Conservation (phyloP, 2,888 invertebrate genomes). For the Iphiclides podalirius region DNA sequence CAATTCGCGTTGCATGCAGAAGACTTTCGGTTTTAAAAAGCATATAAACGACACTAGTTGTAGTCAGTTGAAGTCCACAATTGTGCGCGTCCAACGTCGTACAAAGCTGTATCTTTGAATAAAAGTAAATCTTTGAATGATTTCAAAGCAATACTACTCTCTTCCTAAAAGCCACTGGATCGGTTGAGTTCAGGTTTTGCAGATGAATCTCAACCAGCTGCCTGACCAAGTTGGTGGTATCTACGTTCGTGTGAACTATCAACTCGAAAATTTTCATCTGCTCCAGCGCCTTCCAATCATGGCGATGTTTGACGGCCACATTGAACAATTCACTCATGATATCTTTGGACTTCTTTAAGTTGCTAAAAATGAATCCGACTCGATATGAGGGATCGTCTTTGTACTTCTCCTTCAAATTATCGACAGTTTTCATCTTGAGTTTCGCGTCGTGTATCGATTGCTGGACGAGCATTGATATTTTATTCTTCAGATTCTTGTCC, state of each 20-base stretch:
- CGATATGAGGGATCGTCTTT: conserved; percentile 46
- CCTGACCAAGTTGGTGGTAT: conserved; percentile 56
- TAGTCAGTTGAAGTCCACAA: too few relatives aligned
- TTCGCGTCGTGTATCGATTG: conserved; percentile 57
- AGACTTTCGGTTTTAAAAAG: too few relatives aligned
- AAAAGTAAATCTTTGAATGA: too few relatives aligned
- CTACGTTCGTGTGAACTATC: conserved; percentile 65
- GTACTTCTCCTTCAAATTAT: conserved; percentile 40
- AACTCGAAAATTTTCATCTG: conserved; percentile 65
- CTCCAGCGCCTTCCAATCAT: conserved; percentile 61
- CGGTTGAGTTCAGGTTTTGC: conserved; percentile 42
- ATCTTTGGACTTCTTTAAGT: conserved; percentile 59
- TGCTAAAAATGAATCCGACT: conserved; percentile 57
- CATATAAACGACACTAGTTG: too few relatives aligned
- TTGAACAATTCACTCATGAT: conserved; percentile 62
- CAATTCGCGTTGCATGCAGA: too few relatives aligned
- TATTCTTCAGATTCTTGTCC: conserved; percentile 50
- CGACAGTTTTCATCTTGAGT: conserved; percentile 44
- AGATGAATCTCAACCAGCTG: conserved; percentile 59
- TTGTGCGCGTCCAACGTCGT: too few relatives aligned
- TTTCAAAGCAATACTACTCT: conserved; percentile 44
- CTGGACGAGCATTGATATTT: conserved; percentile 52
- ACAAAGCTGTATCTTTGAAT: too few relatives aligned
- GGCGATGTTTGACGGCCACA: conserved; percentile 59
- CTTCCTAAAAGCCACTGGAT: conserved; percentile 27